Evolutionary conservation across 1,140 invertebrate species (phyloP).

Genomic region (Diorhabda carinulata): DNA sequence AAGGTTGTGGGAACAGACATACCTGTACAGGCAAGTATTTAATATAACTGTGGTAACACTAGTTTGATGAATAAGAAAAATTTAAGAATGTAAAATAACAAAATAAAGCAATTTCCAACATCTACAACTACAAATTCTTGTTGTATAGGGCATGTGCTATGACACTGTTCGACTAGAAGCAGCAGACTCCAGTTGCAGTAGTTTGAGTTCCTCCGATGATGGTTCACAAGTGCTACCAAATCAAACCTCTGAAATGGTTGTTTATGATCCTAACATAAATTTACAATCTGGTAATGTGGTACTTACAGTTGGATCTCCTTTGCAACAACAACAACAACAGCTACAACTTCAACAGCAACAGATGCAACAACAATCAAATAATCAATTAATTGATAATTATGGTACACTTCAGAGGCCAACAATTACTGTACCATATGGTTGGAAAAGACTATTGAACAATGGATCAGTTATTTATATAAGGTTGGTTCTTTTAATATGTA

Average conservation of each 20-base stretch:
- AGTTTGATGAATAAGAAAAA: too few species aligned
- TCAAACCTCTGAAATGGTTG: constrained; percentile 41
- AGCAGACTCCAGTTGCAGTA: constrained; percentile 50
- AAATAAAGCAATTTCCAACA: too few species aligned
- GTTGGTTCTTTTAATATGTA: constrained; percentile 35
- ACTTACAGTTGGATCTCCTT: constrained; percentile 36
- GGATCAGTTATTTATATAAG: constrained; percentile 56
- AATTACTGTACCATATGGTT: constrained; percentile 54
- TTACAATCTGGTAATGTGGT: constrained; percentile 40
- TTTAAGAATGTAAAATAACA: too few species aligned
- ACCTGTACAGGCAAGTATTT: constrained; percentile 22
- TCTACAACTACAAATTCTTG: too few species aligned
- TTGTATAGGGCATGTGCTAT: constrained; percentile 38
- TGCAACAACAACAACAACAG: constrained; percentile 12
- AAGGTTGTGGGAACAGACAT: constrained; percentile 41
- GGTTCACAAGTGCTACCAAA: constrained; percentile 40
- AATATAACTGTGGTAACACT: background rate
- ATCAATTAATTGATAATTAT: constrained; percentile 21
- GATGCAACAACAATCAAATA: constrained; percentile 27
- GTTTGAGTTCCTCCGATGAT: constrained; percentile 48
- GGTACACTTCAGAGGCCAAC: constrained; percentile 25
- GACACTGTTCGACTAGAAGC: constrained; percentile 50
- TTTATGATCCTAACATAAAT: constrained; percentile 46
- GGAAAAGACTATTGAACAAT: constrained; percentile 53
- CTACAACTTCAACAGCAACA: constrained; percentile 19